Percentiles rank a stretch among this genome's conserved stretches.
phyloP scores from a whole-genome alignment of 2,888 invertebrate genomes.

The Andrena hattorfiana region DNA sequence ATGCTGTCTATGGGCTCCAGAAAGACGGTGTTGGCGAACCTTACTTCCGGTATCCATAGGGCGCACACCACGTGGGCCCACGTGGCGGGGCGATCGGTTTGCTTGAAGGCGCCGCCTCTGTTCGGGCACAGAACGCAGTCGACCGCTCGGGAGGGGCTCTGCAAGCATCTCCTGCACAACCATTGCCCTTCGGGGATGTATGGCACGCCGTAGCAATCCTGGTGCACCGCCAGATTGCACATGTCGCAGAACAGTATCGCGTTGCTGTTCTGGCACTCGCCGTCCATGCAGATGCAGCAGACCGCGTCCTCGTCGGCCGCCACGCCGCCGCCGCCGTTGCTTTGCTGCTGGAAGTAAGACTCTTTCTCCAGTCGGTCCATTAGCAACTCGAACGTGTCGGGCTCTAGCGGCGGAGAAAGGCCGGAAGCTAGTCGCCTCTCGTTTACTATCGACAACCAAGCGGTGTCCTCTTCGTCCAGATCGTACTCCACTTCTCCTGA shows the following conservation, averaged over 20 bases:
- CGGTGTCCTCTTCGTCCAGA: conserved; percentile 98
- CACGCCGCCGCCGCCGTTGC: conserved; percentile 89
- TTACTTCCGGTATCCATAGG: conserved; percentile 99
- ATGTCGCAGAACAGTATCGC: conserved; percentile 99
- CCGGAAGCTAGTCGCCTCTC: conserved; percentile 91
- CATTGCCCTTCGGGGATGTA: conserved; percentile 99
- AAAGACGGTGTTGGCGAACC: conserved; percentile 99
- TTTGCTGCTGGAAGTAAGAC: conserved; percentile 95
- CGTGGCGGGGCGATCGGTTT: conserved; percentile 94
- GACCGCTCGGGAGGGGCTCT: conserved; percentile 98
- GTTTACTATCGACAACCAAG: conserved; percentile 96
- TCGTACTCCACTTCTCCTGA: conserved; percentile 93
- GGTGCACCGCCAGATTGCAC: conserved; percentile 99
- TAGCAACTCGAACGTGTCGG: conserved; percentile 96
- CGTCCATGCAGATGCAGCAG: conserved; percentile 99
- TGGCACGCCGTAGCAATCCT: conserved; percentile 99
- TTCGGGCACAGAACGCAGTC: conserved; percentile 99
- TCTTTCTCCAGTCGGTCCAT: conserved; percentile 99
- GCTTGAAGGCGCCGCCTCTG: conserved; percentile 99
- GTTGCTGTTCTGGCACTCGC: conserved; percentile 99
- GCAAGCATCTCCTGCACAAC: conserved; percentile 97
- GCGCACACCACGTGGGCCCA: conserved; percentile 99
- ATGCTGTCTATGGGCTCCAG: conserved; percentile 99
- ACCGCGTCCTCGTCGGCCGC: conserved; percentile 98
- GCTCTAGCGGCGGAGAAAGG: conserved; percentile 90